phyloP scores from a whole-genome alignment of 2,888 invertebrate genomes.

The Pyrocoelia pectoralis region DNA sequence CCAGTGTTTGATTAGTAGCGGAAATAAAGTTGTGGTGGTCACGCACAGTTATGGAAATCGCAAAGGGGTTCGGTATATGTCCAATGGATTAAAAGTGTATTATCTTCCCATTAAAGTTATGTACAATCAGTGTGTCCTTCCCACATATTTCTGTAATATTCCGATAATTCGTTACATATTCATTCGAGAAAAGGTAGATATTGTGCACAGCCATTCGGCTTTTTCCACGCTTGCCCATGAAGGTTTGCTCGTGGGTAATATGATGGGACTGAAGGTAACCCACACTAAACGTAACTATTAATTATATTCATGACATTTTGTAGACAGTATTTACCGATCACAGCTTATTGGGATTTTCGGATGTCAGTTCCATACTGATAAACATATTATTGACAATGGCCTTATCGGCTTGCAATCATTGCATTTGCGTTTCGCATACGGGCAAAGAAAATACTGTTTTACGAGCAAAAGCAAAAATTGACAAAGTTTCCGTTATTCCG shows the following conservation, averaged over 20 bases:
- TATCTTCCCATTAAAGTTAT: constrained; percentile 94
- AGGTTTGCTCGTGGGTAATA: constrained; percentile 90
- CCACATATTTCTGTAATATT: constrained; percentile 92
- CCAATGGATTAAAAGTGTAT: constrained; percentile 95
- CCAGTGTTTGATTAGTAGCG: constrained; percentile 87
- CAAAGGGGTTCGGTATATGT: constrained; percentile 86
- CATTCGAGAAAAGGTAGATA: constrained; percentile 86
- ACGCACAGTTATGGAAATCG: constrained; percentile 81
- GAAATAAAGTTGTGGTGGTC: constrained; percentile 89
- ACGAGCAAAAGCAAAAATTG: constrained; percentile 83
- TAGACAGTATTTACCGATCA: constrained; percentile 97
- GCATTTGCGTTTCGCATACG: constrained; percentile 98
- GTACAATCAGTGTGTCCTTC: constrained; percentile 94
- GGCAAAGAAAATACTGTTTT: constrained; percentile 97
- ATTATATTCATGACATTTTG: too few relatives aligned
- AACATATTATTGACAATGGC: constrained; percentile 96
- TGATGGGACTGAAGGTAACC: constrained; percentile 81
- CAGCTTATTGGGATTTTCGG: constrained; percentile 98
- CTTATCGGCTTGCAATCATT: constrained; percentile 90
- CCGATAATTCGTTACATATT: constrained; percentile 91
- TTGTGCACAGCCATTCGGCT: constrained; percentile 98
- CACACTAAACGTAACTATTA: neutral
- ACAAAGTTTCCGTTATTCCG: constrained; percentile 94
- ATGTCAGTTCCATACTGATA: constrained; percentile 95
- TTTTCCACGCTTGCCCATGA: constrained; percentile 98